phyloP scores from a whole-genome alignment of 2,888 invertebrate genomes.

The Steromphala cineraria region DNA sequence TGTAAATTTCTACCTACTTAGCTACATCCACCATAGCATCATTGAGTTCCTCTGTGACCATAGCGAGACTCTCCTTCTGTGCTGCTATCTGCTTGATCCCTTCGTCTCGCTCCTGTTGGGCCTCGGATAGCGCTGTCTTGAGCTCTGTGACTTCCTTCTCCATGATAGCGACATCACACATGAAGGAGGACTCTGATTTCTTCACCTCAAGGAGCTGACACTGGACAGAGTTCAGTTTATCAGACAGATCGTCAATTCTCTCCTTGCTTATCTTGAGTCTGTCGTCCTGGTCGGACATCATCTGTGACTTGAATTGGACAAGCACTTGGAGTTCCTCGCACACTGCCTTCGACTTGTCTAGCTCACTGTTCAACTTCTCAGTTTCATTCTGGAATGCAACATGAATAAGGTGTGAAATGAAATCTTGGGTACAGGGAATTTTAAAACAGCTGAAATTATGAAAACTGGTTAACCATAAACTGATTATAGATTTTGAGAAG shows the following conservation, averaged over 20 bases:
- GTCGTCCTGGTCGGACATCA: slow-evolving; percentile 29
- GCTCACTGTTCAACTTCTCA: slow-evolving; percentile 26
- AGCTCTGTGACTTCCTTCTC: neutral
- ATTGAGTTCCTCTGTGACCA: slow-evolving; percentile 22
- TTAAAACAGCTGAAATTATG: too few species aligned
- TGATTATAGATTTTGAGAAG: too few species aligned
- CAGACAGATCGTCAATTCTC: slow-evolving; percentile 25
- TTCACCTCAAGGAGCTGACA: slow-evolving; percentile 29
- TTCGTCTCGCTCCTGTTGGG: neutral
- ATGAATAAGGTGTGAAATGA: neutral
- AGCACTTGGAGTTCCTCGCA: slow-evolving; percentile 18
- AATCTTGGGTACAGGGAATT: too few species aligned
- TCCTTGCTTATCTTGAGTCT: slow-evolving; percentile 26
- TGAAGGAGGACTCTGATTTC: slow-evolving; percentile 22
- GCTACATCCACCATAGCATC: slow-evolving; percentile 25
- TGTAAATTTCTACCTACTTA: neutral
- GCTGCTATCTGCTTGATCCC: neutral
- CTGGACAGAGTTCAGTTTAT: slow-evolving; percentile 34
- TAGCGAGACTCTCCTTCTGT: neutral
- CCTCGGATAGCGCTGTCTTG: neutral
- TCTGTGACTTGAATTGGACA: slow-evolving; percentile 26
- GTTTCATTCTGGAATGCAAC: slow-evolving; percentile 26
- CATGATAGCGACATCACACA: neutral
- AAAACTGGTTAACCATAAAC: too few species aligned
- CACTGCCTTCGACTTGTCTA: slow-evolving; percentile 22